Base-by-base conservation (phyloP, 2,888 invertebrate species). In the Lamellibrachia satsuma region DNA sequence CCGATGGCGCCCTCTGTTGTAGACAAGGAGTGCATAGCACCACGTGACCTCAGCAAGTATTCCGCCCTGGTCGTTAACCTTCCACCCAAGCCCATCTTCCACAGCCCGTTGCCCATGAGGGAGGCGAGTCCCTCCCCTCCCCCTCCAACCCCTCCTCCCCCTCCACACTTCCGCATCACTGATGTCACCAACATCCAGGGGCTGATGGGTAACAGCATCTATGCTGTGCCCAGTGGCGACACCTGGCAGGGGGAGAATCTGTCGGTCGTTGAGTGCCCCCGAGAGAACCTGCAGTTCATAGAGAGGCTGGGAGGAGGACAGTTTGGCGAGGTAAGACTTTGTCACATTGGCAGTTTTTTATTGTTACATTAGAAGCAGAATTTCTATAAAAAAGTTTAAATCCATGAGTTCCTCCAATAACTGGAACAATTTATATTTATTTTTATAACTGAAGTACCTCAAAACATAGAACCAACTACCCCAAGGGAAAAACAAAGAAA, bases 221-320 rank as follows among this genome's bases (percentile, higher is more conserved):
- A 97, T 96, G 96, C 97, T 95, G 97, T 97, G 94, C 97, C 97
- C 93, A 92, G 90, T 52, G 97, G 97, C 98, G 98, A 97, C 97
- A 97, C 96, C 98, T 91, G 93, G 52, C 93, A 93, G 93, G 94
- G 93, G 92, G 94, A 94, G 52, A 94, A 94, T 15, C 92, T 93
- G n/a, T 92, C 93, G 6, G 93, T 98, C 93, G 97, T 98, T 93
- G 98, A 98, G 97, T 98, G 98, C 96, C 98, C 98, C 93, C 97
- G 98, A 94, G 98, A 98, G 96, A 97, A 98, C 95, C 97, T 98
- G 93, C 97, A 98, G 95, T 98, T 98, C 98, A 97, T 98, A 95
- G 98, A 98, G 93, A 98, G 98, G 96, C 97, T 98, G 90, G 98
- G 98, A 51, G 98, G 98, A 96, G 98, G 98, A 93, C 98, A 98